Base-by-base conservation (phyloP, 1,140 invertebrate genomes). In the Drosophila ficusphila region DNA sequence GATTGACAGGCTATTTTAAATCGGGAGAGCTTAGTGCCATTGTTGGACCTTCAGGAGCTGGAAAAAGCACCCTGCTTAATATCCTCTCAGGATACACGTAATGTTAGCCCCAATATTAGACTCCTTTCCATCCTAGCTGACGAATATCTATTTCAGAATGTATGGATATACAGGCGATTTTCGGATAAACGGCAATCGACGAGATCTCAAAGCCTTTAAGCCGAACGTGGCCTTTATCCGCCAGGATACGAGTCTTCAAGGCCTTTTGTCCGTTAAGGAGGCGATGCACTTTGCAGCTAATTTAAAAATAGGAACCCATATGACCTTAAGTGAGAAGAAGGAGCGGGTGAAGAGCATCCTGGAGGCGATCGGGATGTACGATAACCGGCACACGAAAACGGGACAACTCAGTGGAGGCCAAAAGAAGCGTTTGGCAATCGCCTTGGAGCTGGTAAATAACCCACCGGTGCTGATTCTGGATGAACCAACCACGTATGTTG, bases 381-480 rank as follows among this genome's bases (percentile, higher is more conserved):
- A 92, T 49, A 94, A 93, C 42, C 92, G 94, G 39, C 91, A 95
- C 47, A 97, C 96, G 0, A 92, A 94, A 46, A 95, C 95, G 0
- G 93, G 92, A 8, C 92, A 94, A 16, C 92, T 98, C 9, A 98
- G 97, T 3, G 97, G 97, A 8, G 97, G 97, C 2, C 96, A 98
- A 92, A 94, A 94, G 65, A 98, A 98, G 91, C 93, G 97, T 67
- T 92, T 99, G 4, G 95, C 96, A 2, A 97, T 98, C 53, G 97
- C 97, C 2, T 92, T 97, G 31, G 96, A 96, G 92, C 90, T 96
- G 42, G 93, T 98, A 23, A 97, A 95, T 81, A 97, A 98, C 92
- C 97, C 97, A 8, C 96, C 96, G 0, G 94, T 98, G 29, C 95
- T 98, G 92, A 97, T 98, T 83, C 94, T 98, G 60, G 97, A 99